These are phyloP conservation scores for Leptodactylus fallax DNA, from an alignment of 2,797 vertebrate genomes.

Conservation along the genomic window DNA sequence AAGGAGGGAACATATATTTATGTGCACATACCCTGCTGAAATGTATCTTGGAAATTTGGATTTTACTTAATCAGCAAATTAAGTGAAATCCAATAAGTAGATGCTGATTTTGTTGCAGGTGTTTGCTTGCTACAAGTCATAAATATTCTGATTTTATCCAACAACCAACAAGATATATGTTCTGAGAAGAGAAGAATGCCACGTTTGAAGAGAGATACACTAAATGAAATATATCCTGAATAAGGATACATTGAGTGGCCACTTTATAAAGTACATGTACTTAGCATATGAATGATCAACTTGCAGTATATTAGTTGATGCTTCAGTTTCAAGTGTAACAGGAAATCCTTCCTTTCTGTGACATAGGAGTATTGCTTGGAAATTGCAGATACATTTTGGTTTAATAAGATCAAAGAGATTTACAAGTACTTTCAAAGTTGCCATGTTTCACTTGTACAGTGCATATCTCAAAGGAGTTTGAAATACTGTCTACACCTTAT, in stretches of 20 bases:
- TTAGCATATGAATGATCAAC: not conserved
- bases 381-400: not conserved
- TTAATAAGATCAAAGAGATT: not conserved
- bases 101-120: conserved; percentile 64
- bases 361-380: not conserved
- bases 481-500: not conserved
- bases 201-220: conserved; percentile 21
- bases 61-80: conserved; percentile 66
- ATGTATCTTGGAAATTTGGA: conserved; percentile 62
- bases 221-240: conserved; percentile 5
- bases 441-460: not conserved
- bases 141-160: conserved; percentile 62
- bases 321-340: not conserved
- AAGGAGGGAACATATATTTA: conserved; percentile 61
- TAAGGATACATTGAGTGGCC: conserved; percentile 1
- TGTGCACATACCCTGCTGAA: conserved; percentile 61
- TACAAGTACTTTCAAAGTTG: not conserved
- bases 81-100: conserved; percentile 65
- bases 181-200: conserved; percentile 7
- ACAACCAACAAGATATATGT: conserved; percentile 53
- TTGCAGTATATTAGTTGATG: not conserved
- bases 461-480: not conserved
- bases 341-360: conserved; percentile 2
- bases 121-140: conserved; percentile 61
- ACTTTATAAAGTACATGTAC: not conserved